phyloP scores from a whole-genome alignment of 2,888 invertebrate genomes.

The Dicyrtoma fusca region DNA sequence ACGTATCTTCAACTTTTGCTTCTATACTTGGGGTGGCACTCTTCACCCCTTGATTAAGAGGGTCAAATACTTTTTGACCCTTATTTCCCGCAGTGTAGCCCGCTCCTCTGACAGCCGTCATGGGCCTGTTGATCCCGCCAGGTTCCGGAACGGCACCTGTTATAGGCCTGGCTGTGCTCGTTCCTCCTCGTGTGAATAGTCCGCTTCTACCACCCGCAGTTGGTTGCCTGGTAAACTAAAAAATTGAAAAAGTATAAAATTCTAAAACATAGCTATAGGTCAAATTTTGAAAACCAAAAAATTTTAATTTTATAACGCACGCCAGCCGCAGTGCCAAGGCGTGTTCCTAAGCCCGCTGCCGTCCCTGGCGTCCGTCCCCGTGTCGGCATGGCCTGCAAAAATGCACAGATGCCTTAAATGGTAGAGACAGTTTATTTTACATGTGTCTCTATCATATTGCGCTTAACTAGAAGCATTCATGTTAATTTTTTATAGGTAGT shows the following conservation, averaged over 20 bases:
- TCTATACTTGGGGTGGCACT: constrained; percentile 68
- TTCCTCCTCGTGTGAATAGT: constrained; percentile 51
- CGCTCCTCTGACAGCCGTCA: constrained; percentile 95
- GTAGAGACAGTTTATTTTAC: too few relatives aligned
- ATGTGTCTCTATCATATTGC: too few relatives aligned
- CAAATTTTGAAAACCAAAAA: too few relatives aligned
- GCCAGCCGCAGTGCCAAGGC: constrained; percentile 51
- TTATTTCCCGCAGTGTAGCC: constrained; percentile 82
- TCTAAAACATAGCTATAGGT: too few relatives aligned
- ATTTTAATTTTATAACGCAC: constrained; percentile 38
- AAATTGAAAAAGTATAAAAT: too few relatives aligned
- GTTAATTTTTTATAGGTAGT: too few relatives aligned
- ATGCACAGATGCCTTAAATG: too few relatives aligned
- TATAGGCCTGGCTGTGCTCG: constrained; percentile 55
- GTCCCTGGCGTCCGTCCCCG: constrained; percentile 55
- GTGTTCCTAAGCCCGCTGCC: constrained; percentile 39
- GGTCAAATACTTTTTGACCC: constrained; percentile 68
- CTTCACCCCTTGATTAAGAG: constrained; percentile 70
- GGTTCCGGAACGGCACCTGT: constrained; percentile 54
- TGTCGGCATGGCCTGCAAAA: constrained; percentile 47
- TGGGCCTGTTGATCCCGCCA: constrained; percentile 69
- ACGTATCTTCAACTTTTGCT: constrained; percentile 79
- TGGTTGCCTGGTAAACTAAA: constrained; percentile 51
- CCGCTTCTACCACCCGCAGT: constrained; percentile 47
- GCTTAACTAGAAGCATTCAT: too few relatives aligned